Base-by-base conservation (phyloP, 2,888 invertebrate genomes). In the Gandaritis pyraliata region DNA sequence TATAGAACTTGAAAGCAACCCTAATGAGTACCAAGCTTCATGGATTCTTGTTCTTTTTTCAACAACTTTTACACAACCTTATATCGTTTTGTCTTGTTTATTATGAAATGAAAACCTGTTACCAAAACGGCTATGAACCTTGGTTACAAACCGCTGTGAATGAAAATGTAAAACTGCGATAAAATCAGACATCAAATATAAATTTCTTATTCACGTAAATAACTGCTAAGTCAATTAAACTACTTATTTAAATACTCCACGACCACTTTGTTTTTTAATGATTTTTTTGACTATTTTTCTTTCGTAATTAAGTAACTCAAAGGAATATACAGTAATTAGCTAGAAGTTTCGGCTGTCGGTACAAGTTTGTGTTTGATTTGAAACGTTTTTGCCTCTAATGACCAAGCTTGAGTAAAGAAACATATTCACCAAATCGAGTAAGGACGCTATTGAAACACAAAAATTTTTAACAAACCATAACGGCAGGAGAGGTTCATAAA, bases 371-470 rank as follows among this genome's bases (percentile, higher is more conserved):
- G 79, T 89, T 90, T 87, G 88, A 86, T 71, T 88, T 85, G 79
- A 80, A 84, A 80, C 79, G 85, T 86, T 87, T 86, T 87, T 81
- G 78, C 77, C 81, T 73, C 83, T 90, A 90, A 90, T 88, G 88
- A 88, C 85, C 83, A 59, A 45, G 36, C 49, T 43, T 50, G n/a
- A 1, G 33, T 33, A 53, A 53, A 54, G 48, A 18, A 13, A 13
- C 23, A 5, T 41, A 33, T 50, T 58, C 13, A 54, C 46, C n/a
- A 50, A 62, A 36, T 54, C 46, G 12, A 41, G 33, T 11, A 33
- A 33, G 23, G 23, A 23, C 23, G 23, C 33, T 33, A 8, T 29
- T 29, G 33, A 1, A 33, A 33, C 10, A 7, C 8, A 10, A 33
- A 33, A 33, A 33, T 33, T 33, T 33, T 33, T 33, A 8, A 33